Evolutionary conservation across 35 echinoderm and acorn worm species (phyloP).

Genomic region (Hemicentrotus pulcherrimus): DNA sequence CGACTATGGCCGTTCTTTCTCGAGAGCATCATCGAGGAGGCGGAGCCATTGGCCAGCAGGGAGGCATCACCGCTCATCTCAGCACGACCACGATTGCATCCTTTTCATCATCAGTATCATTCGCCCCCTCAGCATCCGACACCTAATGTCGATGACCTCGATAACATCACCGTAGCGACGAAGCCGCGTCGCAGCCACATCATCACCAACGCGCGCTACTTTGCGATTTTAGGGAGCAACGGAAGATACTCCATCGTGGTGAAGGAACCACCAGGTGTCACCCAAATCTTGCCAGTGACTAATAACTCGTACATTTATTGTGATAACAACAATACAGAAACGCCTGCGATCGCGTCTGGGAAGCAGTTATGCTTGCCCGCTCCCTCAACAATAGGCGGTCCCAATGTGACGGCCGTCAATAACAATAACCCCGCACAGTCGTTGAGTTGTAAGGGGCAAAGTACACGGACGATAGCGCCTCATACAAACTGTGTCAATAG

Average conservation of each 20-base stretch:
- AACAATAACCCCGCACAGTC: constrained; percentile 36
- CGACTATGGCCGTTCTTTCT: constrained; percentile 55
- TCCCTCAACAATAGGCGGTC: constrained; percentile 31
- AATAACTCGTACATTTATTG: neutral
- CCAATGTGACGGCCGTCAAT: constrained; percentile 32
- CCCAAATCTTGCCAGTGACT: constrained; percentile 25
- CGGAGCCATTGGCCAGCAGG: constrained; percentile 11
- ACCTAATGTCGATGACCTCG: neutral
- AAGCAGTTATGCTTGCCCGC: constrained; percentile 31
- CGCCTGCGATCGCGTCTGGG: neutral
- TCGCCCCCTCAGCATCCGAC: neutral
- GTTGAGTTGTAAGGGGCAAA: constrained; percentile 33
- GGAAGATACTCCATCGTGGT: constrained; percentile 27
- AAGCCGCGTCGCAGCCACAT: constrained; percentile 13
- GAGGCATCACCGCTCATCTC: constrained; percentile 19
- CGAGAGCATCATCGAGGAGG: constrained; percentile 67
- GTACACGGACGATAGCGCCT: neutral
- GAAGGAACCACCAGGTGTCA: neutral
- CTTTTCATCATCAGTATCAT: neutral
- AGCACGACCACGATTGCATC: neutral
- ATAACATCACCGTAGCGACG: neutral
- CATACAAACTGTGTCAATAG: constrained; percentile 50
- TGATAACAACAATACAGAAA: constrained; percentile 23
- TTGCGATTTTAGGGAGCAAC: constrained; percentile 24
- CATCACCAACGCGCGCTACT: constrained; percentile 32